Percentiles rank a stretch among this genome's conserved stretches.
These are phyloP conservation scores for Macrostomum lignano DNA, from an alignment of 1,140 invertebrate genomes.

Conservation along the genomic window DNA sequence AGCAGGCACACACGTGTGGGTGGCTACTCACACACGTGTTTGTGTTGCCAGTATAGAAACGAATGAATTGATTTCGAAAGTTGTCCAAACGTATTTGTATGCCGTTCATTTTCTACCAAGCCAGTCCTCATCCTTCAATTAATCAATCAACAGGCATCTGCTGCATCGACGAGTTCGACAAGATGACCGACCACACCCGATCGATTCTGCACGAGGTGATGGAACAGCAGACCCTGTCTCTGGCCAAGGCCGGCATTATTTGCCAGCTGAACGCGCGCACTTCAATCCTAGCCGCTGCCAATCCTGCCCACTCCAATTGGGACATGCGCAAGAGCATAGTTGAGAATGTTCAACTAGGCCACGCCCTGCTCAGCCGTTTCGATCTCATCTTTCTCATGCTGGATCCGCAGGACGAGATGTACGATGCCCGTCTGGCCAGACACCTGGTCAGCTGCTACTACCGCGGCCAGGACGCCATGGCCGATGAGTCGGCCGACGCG, in stretches of 20 bases:
- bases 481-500: neutral
- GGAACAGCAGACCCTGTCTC: conserved; percentile 92
- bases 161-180: conserved; percentile 98
- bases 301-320: conserved; percentile 93
- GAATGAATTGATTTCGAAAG: no score
- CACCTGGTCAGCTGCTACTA: conserved; percentile 88
- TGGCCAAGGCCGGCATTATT: conserved; percentile 96
- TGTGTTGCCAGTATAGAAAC: no score
- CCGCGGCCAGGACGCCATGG: conserved; percentile 15
- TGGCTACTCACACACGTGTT: no score
- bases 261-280: conserved; percentile 92
- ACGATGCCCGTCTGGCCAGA: conserved; percentile 56
- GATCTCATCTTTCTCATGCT: conserved; percentile 89
- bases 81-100: no score
- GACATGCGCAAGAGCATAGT: conserved; percentile 74
- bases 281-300: conserved; percentile 83
- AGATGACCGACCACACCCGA: conserved; percentile 88
- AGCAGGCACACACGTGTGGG: no score
- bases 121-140: no score
- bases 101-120: no score
- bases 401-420: conserved; percentile 73
- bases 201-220: conserved; percentile 78
- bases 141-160: no score
- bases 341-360: conserved; percentile 82
- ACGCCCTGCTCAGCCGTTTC: conserved; percentile 80